phyloP scores from a whole-genome alignment of 2,113 vertebrate species.

The Aspidoscelis tigris region DNA sequence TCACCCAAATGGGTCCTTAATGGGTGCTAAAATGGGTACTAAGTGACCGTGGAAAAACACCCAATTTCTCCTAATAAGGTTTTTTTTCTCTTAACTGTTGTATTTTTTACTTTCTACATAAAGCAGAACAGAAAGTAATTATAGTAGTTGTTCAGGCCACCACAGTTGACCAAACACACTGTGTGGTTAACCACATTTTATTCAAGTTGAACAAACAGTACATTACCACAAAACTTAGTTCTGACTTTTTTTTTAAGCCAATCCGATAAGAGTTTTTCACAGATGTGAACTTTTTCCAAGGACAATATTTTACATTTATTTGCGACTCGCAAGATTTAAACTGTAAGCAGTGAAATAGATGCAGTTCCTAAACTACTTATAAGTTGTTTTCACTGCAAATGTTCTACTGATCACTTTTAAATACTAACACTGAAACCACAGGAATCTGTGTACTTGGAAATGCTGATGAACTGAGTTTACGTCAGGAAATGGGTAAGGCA shows the following conservation, averaged over 20 bases:
- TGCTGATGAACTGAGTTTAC: no score
- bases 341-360: background rate
- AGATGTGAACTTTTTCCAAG: background rate
- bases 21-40: no score
- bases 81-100: background rate
- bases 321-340: background rate
- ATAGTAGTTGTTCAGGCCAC: background rate
- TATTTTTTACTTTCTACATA: background rate
- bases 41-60: no score
- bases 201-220: slow-evolving; percentile 26
- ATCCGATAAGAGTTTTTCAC: background rate
- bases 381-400: background rate
- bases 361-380: background rate
- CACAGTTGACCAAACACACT: background rate
- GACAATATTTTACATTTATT: background rate
- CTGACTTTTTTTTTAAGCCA: slow-evolving; percentile 10
- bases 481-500: background rate
- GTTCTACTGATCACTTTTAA: background rate
- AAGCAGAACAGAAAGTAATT: background rate
- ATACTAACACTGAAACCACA: background rate
- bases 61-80: no score
- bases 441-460: no score
- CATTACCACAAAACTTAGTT: slow-evolving; percentile 29
- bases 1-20: no score
- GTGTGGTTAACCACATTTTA: slow-evolving; percentile 22